Evolutionary conservation across 2,888 invertebrate genomes (phyloP), one percentile per base, ranked within the genome.

Genomic region (Mimumesa dahlbomi): DNA sequence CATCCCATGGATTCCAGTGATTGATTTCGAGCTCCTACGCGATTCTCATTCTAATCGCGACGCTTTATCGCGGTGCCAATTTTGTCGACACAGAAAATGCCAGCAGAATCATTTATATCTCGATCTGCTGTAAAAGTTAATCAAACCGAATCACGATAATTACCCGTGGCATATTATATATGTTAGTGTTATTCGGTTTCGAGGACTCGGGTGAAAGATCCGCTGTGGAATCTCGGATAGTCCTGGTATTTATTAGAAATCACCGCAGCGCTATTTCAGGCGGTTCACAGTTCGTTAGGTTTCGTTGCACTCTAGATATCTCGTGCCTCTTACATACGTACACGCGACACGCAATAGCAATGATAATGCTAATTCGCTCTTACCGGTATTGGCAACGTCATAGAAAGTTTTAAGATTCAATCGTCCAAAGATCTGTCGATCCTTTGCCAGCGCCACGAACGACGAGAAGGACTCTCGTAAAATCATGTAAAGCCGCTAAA

Each of bases 201-300:
- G 34, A 50, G 46, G 38, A 21, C 6, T 38, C 49, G 6, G 5
- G 54, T 34, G 45, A 63, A 56, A 57, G 46, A 59, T 48, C 19
- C 40, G n/a, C 21, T 25, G 14, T 25, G 31, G 38, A 56, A 49
- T 56, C 34, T 18, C 40, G 25, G 14, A 13, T 9, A 36, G 38
- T 19, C 13, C 13, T 21, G 43, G 59, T 53, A 66, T 56, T 67
- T 72, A 79, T 79, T 85, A 84, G 86, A 85, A 84, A 83, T 77
- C 70, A 58, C 31, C 38, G 52, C 16, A 38, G 45, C 31, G 48
- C 59, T 21, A 36, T 40, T 59, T 67, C 53, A 19, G 43, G 22
- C 16, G 66, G 65, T 82, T 83, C 69, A 79, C 83, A 85, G 83
- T 84, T 87, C 84, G 88, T 87, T 87, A 86, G 83, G 76, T 73